Evolutionary conservation across 2,888 invertebrate species (phyloP).

Genomic region (Tetragnatha montana): DNA sequence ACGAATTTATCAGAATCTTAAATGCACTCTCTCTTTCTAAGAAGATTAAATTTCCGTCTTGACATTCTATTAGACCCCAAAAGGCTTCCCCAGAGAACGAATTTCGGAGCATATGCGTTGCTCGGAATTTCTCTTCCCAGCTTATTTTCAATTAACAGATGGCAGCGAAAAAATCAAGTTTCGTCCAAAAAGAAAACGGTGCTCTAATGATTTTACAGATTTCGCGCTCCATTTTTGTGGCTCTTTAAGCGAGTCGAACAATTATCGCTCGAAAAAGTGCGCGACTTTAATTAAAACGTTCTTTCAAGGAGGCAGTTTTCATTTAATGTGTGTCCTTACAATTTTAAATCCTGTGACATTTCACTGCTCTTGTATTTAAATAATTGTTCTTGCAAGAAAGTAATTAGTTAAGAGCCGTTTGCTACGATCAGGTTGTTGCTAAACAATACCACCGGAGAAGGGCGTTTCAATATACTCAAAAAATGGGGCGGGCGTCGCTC

Average conservation of each 20-base stretch:
- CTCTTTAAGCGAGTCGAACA: background rate
- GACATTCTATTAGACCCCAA: constrained; percentile 49
- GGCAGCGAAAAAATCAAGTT: background rate
- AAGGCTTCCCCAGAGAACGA: constrained; percentile 18
- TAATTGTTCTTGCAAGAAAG: too few relatives aligned
- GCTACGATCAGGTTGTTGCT: too few relatives aligned
- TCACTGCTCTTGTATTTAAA: too few relatives aligned
- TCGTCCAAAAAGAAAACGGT: background rate
- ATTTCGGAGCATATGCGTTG: constrained; percentile 10
- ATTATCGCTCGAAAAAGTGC: background rate
- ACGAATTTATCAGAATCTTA: constrained; percentile 46
- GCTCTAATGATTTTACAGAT: background rate
- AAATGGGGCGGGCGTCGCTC: too few relatives aligned
- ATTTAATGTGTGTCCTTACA: background rate
- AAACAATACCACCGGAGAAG: too few relatives aligned
- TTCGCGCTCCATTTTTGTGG: background rate
- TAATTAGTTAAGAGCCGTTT: too few relatives aligned
- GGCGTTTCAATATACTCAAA: too few relatives aligned
- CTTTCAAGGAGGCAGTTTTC: background rate
- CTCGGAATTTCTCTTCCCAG: background rate
- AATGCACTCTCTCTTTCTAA: constrained; percentile 42
- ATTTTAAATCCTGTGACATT: background rate
- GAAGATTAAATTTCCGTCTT: constrained; percentile 58
- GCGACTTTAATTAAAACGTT: background rate
- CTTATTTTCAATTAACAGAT: constrained; percentile 7